These are phyloP conservation scores for Drosophila antonietae DNA, from an alignment of 2,888 invertebrate genomes.

Conservation along the genomic window DNA sequence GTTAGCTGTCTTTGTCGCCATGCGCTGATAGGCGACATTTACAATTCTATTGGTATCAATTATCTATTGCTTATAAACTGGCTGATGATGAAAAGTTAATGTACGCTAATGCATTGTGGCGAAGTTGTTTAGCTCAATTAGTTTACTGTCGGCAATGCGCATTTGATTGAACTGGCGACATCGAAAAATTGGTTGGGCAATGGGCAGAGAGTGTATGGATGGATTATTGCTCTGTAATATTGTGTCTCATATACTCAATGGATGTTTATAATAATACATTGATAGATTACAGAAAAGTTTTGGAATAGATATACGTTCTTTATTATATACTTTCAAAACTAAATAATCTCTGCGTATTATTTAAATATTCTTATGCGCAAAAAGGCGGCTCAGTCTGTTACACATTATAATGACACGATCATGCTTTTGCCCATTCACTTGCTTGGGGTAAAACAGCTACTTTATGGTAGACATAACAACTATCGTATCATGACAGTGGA, in stretches of 20 bases:
- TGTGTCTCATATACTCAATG: neutral
- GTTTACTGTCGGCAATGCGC: slow-evolving; percentile 44
- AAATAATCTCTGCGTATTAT: neutral
- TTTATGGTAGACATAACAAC: slow-evolving; percentile 22
- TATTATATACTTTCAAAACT: neutral
- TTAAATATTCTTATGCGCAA: neutral
- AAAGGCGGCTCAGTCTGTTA: neutral
- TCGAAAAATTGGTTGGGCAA: neutral
- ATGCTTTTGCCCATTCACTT: neutral
- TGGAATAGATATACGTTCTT: too few species aligned
- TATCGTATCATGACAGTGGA: slow-evolving; percentile 54
- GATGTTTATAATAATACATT: too few species aligned
- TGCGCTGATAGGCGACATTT: slow-evolving; percentile 59
- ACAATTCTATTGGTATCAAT: slow-evolving; percentile 72
- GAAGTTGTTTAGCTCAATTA: slow-evolving; percentile 47
- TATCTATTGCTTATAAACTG: slow-evolving; percentile 36
- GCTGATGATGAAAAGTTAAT: slow-evolving; percentile 51
- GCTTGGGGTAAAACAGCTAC: neutral
- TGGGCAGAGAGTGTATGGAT: neutral
- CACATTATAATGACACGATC: too few species aligned
- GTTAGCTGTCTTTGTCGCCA: slow-evolving; percentile 61
- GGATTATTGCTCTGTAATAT: neutral
- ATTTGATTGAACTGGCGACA: slow-evolving; percentile 48
- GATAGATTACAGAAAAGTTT: too few species aligned
- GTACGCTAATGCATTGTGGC: slow-evolving; percentile 39